Evolutionary conservation across 2,113 vertebrate species (phyloP).

Genomic region (Prionailurus viverrinus): DNA sequence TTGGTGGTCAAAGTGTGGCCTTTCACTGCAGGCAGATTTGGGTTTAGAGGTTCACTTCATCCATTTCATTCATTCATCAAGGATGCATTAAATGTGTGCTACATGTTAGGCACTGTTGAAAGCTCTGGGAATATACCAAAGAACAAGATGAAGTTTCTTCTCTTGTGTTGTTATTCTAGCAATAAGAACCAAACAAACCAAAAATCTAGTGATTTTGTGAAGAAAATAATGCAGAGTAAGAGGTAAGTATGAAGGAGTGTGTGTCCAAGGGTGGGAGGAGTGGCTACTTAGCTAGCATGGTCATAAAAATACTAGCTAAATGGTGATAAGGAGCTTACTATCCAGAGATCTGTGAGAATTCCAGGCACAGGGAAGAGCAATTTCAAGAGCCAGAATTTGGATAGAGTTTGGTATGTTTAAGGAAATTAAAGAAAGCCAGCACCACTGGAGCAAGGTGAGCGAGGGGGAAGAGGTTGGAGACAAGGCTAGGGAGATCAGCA

Average conservation of each 20-base stretch:
- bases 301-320: not conserved
- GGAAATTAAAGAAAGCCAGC: not conserved
- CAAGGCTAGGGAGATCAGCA: not conserved
- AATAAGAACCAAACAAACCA: not conserved
- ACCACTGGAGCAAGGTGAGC: not conserved
- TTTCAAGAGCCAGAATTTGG: not conserved
- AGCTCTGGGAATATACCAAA: not conserved
- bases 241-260: too few species aligned
- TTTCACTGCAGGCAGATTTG: not conserved
- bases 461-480: not conserved
- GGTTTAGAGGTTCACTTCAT: not conserved
- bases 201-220: not conserved
- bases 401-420: not conserved
- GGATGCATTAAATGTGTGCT: not conserved
- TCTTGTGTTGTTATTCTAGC: not conserved
- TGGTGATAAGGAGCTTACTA: not conserved
- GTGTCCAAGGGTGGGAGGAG: not conserved
- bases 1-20: not conserved
- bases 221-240: not conserved
- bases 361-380: not conserved
- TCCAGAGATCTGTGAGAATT: not conserved
- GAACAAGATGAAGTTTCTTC: not conserved
- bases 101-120: not conserved
- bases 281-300: accelerated
- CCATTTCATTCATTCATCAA: not conserved